These are phyloP conservation scores for Mixornis gularis DNA, from an alignment of 2,113 vertebrate species.

Conservation along the genomic window DNA sequence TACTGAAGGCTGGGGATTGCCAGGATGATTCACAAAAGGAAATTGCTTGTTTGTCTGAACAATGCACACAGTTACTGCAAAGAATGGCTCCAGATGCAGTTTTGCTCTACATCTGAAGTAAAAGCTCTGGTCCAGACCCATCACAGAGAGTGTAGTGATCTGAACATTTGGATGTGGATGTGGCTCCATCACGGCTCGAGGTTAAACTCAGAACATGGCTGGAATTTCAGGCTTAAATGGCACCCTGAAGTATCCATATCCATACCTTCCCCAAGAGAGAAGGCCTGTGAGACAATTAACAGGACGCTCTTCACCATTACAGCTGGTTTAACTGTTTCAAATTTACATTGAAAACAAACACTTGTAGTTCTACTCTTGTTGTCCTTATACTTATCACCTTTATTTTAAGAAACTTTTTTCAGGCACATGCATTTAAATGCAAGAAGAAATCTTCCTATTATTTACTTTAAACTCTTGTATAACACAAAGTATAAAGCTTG, in stretches of 20 bases:
- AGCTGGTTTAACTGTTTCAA: neutral
- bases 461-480: neutral
- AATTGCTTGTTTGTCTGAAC: slow-evolving; percentile 22
- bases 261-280: neutral
- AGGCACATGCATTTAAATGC: neutral
- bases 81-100: neutral
- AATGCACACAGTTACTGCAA: neutral
- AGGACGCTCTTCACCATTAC: neutral
- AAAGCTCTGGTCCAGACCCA: neutral
- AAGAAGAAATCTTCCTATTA: neutral
- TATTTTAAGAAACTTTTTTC: neutral
- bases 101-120: neutral
- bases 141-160: neutral
- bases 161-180: neutral
- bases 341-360: neutral
- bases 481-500: neutral
- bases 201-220: neutral
- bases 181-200: neutral
- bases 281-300: neutral
- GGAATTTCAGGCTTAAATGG: neutral
- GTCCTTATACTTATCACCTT: neutral
- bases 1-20: neutral
- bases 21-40: slow-evolving; percentile 14
- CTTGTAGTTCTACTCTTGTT: neutral
- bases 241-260: neutral